phyloP scores from a whole-genome alignment of 2,888 invertebrate genomes.

The Mythimna ferrago region DNA sequence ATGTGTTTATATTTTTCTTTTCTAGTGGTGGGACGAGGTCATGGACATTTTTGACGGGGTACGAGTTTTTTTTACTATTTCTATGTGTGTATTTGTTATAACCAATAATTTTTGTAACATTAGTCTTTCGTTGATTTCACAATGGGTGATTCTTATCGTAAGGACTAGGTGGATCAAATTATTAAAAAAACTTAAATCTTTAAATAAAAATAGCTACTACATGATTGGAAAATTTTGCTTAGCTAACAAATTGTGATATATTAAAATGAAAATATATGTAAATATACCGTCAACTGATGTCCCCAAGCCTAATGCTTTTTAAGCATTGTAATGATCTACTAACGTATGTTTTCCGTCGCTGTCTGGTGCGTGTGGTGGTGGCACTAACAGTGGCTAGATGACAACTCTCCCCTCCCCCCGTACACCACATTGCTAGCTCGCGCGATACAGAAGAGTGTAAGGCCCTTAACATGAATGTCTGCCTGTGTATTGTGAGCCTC shows the following conservation, averaged over 20 bases:
- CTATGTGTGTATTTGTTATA: constrained; percentile 81
- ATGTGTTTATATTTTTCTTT: constrained; percentile 90
- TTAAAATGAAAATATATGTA: constrained; percentile 33
- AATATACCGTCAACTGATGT: constrained; percentile 47
- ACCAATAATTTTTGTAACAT: constrained; percentile 64
- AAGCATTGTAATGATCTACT: constrained; percentile 68
- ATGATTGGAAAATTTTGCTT: constrained; percentile 20
- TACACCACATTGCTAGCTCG: constrained; percentile 93
- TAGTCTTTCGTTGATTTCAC: constrained; percentile 20
- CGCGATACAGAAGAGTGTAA: constrained; percentile 93
- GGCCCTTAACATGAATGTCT: constrained; percentile 80
- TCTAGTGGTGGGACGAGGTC: constrained; percentile 99
- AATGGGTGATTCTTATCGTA: neutral
- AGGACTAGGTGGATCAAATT: neutral
- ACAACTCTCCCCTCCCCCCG: constrained; percentile 93
- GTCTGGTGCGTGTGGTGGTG: constrained; percentile 76
- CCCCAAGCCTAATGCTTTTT: constrained; percentile 32
- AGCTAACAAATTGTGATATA: constrained; percentile 33
- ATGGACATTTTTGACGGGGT: constrained; percentile 99
- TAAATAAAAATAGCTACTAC: constrained; percentile 1
- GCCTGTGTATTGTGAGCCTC: constrained; percentile 69
- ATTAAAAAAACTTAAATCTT: neutral
- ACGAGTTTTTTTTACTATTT: constrained; percentile 91
- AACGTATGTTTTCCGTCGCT: constrained; percentile 81
- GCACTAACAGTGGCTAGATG: constrained; percentile 94